These are phyloP conservation scores for Phyto melanocephala DNA, from an alignment of 2,888 invertebrate species.

Conservation along the genomic window DNA sequence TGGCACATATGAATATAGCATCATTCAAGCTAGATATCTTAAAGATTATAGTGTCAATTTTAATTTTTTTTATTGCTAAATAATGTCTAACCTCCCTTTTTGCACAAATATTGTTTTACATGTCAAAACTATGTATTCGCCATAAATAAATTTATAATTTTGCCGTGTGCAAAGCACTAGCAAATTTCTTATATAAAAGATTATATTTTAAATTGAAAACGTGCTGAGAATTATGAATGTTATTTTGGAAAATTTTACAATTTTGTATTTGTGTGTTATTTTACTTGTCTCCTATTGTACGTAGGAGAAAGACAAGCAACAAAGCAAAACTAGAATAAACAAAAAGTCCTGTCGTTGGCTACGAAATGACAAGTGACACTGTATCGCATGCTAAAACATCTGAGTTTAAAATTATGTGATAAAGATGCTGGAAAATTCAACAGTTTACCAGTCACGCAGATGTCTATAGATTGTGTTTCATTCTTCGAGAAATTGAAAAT, in stretches of 20 bases:
- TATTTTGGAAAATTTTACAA: neutral
- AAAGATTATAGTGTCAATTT: neutral
- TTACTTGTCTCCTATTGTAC: neutral
- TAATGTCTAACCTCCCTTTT: neutral
- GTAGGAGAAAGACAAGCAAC: neutral
- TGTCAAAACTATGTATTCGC: neutral
- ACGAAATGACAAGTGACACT: conserved; percentile 1
- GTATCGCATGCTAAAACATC: too few relatives aligned
- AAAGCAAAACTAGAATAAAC: conserved; percentile 34
- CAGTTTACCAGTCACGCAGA: neutral
- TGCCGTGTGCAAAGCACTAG: neutral
- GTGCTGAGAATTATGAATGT: conserved; percentile 58
- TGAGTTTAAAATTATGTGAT: too few relatives aligned
- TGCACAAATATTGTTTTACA: neutral
- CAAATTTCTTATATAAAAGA: neutral
- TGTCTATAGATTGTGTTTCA: neutral
- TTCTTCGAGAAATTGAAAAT: neutral
- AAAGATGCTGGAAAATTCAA: too few relatives aligned
- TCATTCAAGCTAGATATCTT: too few relatives aligned
- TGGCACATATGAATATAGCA: too few relatives aligned
- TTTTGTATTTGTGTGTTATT: neutral
- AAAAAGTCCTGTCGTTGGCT: conserved; percentile 38
- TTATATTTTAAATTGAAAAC: conserved; percentile 60
- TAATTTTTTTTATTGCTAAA: neutral
- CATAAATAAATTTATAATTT: neutral